phyloP scores from a whole-genome alignment of 2,797 vertebrate species.

The Hydrolagus colliei region DNA sequence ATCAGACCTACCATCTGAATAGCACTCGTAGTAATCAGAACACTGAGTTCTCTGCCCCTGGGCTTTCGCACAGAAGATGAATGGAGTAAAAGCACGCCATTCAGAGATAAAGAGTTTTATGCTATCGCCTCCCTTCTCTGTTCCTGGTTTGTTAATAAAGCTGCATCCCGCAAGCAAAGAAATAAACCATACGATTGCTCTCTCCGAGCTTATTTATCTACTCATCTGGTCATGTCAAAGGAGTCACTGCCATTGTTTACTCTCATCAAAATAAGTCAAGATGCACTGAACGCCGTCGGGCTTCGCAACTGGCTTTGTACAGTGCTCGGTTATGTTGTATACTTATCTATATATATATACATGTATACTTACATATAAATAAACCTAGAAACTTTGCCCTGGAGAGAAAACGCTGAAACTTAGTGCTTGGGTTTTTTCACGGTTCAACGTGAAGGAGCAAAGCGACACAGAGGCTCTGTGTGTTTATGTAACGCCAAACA shows the following conservation, averaged over 20 bases:
- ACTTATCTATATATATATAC: too few relatives aligned
- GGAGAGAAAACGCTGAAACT: background rate
- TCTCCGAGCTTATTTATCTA: background rate
- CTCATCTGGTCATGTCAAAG: background rate
- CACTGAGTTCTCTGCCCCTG: background rate
- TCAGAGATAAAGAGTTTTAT: background rate
- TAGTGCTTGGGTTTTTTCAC: background rate
- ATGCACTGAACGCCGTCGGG: background rate
- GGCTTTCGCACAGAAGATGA: slow-evolving; percentile 20
- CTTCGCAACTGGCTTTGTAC: background rate
- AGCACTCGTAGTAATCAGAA: background rate
- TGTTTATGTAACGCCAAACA: too few relatives aligned
- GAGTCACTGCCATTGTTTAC: background rate
- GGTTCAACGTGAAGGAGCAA: background rate
- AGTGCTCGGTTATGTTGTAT: background rate
- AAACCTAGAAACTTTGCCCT: too few relatives aligned
- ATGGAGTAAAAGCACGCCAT: background rate
- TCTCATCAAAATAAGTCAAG: background rate
- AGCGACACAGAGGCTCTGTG: background rate
- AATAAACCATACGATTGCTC: background rate
- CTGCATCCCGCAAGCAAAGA: background rate
- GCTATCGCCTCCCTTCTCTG: too few relatives aligned
- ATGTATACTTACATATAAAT: background rate
- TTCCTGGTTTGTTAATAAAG: background rate
- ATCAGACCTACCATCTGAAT: background rate